Base-by-base conservation (phyloP, 2,113 vertebrate genomes). In the Nibea albiflora region DNA sequence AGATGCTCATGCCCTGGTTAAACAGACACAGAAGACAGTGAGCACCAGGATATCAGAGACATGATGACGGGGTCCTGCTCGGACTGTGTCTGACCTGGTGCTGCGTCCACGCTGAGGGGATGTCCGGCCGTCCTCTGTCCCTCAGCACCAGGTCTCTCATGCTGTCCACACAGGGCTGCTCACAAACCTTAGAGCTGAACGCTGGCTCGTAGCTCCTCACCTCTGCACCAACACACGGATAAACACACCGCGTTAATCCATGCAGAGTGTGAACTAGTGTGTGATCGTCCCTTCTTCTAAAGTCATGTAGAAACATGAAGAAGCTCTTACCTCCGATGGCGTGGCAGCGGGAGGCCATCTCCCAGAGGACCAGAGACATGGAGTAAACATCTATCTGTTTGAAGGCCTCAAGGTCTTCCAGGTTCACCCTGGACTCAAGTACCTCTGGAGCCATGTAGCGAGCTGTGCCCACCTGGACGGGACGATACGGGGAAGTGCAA, bases 311-410 rank as follows among this genome's bases (percentile, higher is more conserved):
- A 57, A 53, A 26, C 47, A 65, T n/a, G 42, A 6, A 28, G 49
- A 31, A 56, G 22, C 11, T 26, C 92, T 80, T 92, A 96, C 97
- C 96, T 95, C 95, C 96, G 44, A 95, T 95, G 57, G 88, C 95
- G 1, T 94, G 92, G 85, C 97, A 97, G 85, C 97, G 95, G 53
- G 97, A 98, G 5, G 94, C 95, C 95, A 98, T 96, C 87, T 98
- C 97, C 97, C 97, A 98, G 53, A 97, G 86, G 63, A 98, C 96
- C 0, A 98, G 93, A 57, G 97, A 94, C 96, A 97, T 95, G 81
- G 97, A 97, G 85, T 98, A 98, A 44, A 98, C 96, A 2, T 98
- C 97, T 95, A 98, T 97, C 92, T 98, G 97, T 89, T 98, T 98
- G 80, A 98, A 98, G 47, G 96, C 96, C 88, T 98, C 97, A 26